Evolutionary conservation across 2,113 vertebrate species (phyloP).

Genomic region (Patagioenas fasciata): DNA sequence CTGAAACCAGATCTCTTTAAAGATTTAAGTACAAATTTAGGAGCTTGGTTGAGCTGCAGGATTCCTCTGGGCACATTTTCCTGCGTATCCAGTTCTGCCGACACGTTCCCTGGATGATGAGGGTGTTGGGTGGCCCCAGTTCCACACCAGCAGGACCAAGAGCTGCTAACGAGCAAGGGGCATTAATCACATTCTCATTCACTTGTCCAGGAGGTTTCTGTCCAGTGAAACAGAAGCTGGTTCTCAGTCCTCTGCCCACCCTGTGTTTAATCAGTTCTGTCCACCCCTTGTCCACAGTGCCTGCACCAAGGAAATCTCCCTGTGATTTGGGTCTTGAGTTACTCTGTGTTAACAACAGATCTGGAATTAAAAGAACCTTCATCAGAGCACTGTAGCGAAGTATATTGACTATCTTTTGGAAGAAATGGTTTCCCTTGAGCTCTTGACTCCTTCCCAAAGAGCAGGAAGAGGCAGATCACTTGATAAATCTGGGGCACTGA

Average conservation of each 20-base stretch:
- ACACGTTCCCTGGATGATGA: neutral
- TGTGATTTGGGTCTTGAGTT: neutral
- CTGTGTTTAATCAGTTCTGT: neutral
- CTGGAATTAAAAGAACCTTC: neutral
- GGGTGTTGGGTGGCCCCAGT: accelerated
- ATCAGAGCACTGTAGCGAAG: neutral
- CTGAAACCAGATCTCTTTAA: neutral
- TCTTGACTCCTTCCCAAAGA: neutral
- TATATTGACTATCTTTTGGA: neutral
- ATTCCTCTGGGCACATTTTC: neutral
- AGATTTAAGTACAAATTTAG: neutral
- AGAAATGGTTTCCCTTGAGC: neutral
- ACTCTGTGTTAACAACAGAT: neutral
- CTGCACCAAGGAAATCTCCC: neutral
- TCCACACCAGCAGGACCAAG: neutral
- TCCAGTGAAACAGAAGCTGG: neutral
- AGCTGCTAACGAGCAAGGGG: neutral
- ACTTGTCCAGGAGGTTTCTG: neutral
- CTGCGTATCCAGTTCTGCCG: neutral
- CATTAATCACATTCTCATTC: neutral
- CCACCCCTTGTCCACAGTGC: neutral
- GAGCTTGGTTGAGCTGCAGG: neutral
- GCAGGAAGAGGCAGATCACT: neutral
- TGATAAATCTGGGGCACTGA: neutral
- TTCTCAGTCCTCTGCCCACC: neutral